Base-by-base conservation (phyloP, 1,140 invertebrate genomes). In the Drosophila kohkoa region DNA sequence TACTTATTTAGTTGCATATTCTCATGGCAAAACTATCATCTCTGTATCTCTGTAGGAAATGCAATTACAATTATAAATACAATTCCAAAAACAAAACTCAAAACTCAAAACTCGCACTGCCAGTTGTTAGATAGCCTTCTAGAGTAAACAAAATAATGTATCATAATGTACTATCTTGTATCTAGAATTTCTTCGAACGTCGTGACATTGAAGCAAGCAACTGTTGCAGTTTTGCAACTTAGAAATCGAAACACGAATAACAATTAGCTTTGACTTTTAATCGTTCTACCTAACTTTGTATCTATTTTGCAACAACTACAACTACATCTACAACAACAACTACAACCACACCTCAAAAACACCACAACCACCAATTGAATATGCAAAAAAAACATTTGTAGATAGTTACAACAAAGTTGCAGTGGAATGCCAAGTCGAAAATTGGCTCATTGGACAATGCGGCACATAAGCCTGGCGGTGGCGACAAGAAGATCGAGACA, bases 361-460 rank as follows among this genome's bases (percentile, higher is more conserved):
- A 32, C 52, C 41, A 52, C 38, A 7, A 71, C 43, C 20, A 59
- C 49, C 52, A 30, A 54, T 58, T 52, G 25, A 57, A 62, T 13
- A 73, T 59, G 35, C 35, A 87, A 71, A 67, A 25, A 25, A 20
- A 0, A 3, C 30, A 57, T 73, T 81, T 94, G 30, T 92, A 98
- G 97, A 97, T 98, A 81, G 93, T 95, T 69, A 95, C 96, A 85
- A 95, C 97, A 71, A 98, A 98, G 93, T 93, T 99, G 64, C 95
- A 97, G 85, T 99, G 98, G 98, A 97, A 97, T 80, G 98, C 97
- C 0, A 97, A 98, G 93, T 96, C 97, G 15, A 98, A 98, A 94
- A 95, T 99, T 66, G 98, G 98, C 28, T 99, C 98, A 0, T 93
- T 99, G 76, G 97, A 98, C n/a, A 99, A 99, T 92, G 94, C 97